phyloP scores from a whole-genome alignment of 2,888 invertebrate species.

The Tetheella fluctuosa region DNA sequence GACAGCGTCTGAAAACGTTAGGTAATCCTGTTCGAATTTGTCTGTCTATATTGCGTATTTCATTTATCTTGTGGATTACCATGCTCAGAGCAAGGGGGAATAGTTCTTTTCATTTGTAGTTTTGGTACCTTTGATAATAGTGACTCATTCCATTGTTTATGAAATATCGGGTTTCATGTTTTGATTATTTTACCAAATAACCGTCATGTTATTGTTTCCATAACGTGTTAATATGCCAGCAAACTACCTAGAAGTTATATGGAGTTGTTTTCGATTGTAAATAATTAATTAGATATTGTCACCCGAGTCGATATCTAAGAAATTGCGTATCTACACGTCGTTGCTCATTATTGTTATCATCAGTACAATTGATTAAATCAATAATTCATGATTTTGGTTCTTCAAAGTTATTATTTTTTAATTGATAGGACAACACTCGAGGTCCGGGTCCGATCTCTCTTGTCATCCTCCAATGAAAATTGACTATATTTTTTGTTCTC shows the following conservation, averaged over 20 bases:
- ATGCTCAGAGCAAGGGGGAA: too few species aligned
- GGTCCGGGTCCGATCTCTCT: too few species aligned
- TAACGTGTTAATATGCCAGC: background rate
- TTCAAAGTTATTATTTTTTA: too few species aligned
- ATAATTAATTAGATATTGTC: background rate
- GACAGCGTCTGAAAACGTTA: background rate
- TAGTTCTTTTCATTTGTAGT: background rate
- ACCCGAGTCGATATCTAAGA: background rate
- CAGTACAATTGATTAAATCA: background rate
- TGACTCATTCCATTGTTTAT: conserved; percentile 3
- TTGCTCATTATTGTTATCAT: background rate
- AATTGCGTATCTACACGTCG: background rate
- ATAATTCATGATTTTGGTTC: too few species aligned
- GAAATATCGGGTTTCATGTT: background rate
- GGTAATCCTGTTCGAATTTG: background rate
- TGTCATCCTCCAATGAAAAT: too few species aligned
- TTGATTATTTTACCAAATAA: conserved; percentile 1
- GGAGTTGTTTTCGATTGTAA: background rate
- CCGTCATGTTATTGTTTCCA: background rate
- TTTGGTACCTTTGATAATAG: background rate
- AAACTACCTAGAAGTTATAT: background rate
- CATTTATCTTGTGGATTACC: too few species aligned
- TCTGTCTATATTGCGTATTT: background rate
- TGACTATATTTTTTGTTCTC: too few species aligned
- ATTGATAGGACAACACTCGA: too few species aligned